Percentiles rank a stretch among this genome's conserved stretches.
Conservation (phyloP, 2,888 invertebrate species). For the Chaitophorus viminalis region DNA sequence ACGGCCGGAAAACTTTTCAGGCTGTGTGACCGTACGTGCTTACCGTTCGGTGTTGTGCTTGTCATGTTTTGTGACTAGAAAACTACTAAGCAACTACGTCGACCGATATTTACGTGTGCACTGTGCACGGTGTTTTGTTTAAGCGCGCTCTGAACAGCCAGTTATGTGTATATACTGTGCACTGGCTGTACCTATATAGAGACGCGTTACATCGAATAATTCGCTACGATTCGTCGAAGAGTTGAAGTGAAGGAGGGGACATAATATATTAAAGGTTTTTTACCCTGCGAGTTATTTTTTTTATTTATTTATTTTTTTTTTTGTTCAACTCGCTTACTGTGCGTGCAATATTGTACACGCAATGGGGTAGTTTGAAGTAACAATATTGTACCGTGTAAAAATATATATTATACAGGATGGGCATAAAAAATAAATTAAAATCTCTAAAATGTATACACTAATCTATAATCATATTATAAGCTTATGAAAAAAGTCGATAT, state of each 20-base stretch:
- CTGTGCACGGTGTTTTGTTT: background rate
- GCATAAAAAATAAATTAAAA: background rate
- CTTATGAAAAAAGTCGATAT: too few species aligned
- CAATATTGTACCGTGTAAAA: background rate
- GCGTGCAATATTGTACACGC: slow-evolving; percentile 37
- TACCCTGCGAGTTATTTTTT: background rate
- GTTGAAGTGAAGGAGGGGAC: background rate
- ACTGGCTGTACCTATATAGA: background rate
- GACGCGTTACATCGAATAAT: background rate
- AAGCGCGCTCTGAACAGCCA: background rate
- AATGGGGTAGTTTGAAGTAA: slow-evolving; percentile 17
- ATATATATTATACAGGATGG: background rate
- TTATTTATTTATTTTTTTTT: too few species aligned
- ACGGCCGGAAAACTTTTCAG: slow-evolving; percentile 37
- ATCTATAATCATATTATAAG: background rate
- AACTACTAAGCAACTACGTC: background rate
- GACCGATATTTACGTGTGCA: background rate
- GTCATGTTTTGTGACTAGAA: background rate
- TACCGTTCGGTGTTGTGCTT: slow-evolving; percentile 1
- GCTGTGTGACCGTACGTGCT: slow-evolving; percentile 53
- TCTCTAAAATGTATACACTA: background rate
- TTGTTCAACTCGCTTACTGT: slow-evolving; percentile 3
- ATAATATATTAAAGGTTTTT: slow-evolving; percentile 16
- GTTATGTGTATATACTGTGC: background rate
- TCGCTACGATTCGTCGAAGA: slow-evolving; percentile 4